Base-by-base conservation (phyloP, 2,113 vertebrate species). In the Xiphophorus couchianus region DNA sequence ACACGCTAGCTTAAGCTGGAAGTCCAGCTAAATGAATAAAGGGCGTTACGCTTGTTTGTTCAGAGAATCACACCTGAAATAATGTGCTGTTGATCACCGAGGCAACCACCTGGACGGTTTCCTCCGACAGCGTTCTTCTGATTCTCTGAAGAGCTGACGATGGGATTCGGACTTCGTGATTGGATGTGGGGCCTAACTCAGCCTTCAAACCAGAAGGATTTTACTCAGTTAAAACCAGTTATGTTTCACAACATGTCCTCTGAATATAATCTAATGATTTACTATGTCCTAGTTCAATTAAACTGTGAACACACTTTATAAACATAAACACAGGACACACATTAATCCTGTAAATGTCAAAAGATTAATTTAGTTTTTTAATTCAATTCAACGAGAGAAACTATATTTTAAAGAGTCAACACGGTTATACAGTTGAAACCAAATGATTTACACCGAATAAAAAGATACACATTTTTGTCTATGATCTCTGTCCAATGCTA, bases 21-120 rank as follows among this genome's bases (percentile, higher is more conserved):
- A 15, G 61, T 62, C 27, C 2, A 15, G 14, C 17, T 48, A 19
- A 19, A 48, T 19, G 14, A 7, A 3, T 17, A 48, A 48, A 48
- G 17, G 15, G 6, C 5, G 4, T 9, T 54, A 25, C 2, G 7
- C 6, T 25, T n/a, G 22, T 2, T 10, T 58, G 31, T 30, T 31
- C 42, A 33, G 25, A 25, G 11, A 1, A 11, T 85, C 82, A 72
- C 28, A 93, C 93, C 85, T 69, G 33, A 37, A 94, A 94, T 3
- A 72, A 10, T 11, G n/a, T 78, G 81, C 87, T 89, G 64, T 83
- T 71, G 27, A 94, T 76, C 28, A 92, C 13, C 0, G 76, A 78
- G 61, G 83, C 54, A 4, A 86, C 85, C 64, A 95, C 0, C 5
- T 58, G 0, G 0, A 86, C 89, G 0, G 64, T 5, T 0, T 30